Base-by-base conservation (phyloP, 2,113 vertebrate genomes). In the Stegostoma tigrinum region DNA sequence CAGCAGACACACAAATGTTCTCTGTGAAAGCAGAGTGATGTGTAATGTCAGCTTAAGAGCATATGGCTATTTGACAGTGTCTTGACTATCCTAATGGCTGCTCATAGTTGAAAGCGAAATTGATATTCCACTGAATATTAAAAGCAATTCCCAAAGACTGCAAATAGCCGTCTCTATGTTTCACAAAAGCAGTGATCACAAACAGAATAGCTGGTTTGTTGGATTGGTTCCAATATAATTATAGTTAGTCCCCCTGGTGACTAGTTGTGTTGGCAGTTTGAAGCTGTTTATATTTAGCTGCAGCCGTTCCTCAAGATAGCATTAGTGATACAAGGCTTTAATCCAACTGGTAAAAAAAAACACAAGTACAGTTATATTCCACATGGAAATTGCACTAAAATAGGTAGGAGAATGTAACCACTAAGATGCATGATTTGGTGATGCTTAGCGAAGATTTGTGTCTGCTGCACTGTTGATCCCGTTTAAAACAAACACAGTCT, bases 191-290 rank as follows among this genome's bases (percentile, higher is more conserved):
- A 97, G 97, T 97, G 98, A 98, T 97, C 98, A 98, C 98, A 98
- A 99, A 98, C 98, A 98, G 98, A 98, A 98, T 97, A 96, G 97
- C 96, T 97, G 97, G 97, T 97, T 97, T 97, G 96, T 98, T 98
- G 97, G 97, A 98, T 97, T 96, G 96, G 96, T 96, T 99, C 98
- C 98, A 99, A 98, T 98, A 98, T 98, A 99, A 99, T 99, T 99
- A 99, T 98, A 99, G 97, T 96, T 98, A 97, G 98, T 99, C 98
- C 99, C 98, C 98, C 98, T 98, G 98, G 98, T 98, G 98, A 99
- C 98, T 98, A 97, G 97, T 97, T 98, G 97, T 98, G 98, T 97
- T 98, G 98, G 98, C 98, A 98, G 98, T 97, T 98, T 97, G 98
- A 98, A 98, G 94, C 42, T 95, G 94, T 95, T 95, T 95, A 72